Conservation (phyloP, 2,797 vertebrate genomes). For the Knipowitschia caucasica region DNA sequence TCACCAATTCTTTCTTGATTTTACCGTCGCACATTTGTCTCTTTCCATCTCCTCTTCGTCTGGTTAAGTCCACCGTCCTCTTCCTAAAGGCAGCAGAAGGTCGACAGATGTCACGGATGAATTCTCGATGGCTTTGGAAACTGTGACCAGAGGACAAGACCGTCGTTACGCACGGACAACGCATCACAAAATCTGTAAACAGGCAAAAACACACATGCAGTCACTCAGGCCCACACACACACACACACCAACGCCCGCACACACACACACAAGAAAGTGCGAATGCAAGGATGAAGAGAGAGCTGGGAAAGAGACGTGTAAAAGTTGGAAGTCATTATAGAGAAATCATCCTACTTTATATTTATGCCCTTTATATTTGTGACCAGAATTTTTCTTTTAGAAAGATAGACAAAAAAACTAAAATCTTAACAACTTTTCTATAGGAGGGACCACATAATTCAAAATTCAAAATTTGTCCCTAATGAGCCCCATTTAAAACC, state of each 20-base stretch:
- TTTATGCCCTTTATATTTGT: too few relatives aligned
- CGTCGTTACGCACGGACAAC: conserved; percentile 37
- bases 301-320: neutral
- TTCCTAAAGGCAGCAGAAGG: neutral
- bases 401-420: too few relatives aligned
- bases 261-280: neutral
- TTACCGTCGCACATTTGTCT: neutral
- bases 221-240: neutral
- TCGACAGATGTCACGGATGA: neutral
- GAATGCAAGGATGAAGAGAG: conserved; percentile 1
- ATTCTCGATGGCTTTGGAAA: conserved; percentile 5
- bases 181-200: conserved; percentile 28
- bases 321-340: too few relatives aligned
- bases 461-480: too few relatives aligned
- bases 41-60: too few relatives aligned
- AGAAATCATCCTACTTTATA: too few relatives aligned
- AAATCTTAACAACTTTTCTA: too few relatives aligned
- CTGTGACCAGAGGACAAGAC: conserved; percentile 3
- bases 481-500: too few relatives aligned
- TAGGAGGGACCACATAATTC: too few relatives aligned
- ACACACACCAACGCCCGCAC: neutral
- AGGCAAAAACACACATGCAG: neutral
- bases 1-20: too few relatives aligned
- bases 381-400: too few relatives aligned
- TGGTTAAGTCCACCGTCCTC: neutral